Percentiles rank a stretch among this genome's conserved stretches.
These are phyloP conservation scores for Antennarius striatus DNA, from an alignment of 2,113 vertebrate species.

Conservation along the genomic window DNA sequence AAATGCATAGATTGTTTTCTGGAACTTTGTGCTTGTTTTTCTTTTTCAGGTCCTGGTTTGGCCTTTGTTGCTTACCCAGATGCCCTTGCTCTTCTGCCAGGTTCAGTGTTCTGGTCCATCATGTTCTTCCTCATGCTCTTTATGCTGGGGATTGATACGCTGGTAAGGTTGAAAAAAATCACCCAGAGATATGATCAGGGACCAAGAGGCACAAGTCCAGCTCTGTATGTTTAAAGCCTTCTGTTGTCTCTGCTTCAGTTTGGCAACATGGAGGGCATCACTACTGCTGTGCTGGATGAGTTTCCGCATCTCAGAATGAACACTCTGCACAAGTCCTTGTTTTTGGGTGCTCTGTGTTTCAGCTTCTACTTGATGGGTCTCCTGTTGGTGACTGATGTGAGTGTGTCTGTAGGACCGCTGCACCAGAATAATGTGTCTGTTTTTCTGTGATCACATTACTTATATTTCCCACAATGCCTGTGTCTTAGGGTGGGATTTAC, in stretches of 20 bases:
- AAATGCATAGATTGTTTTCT: too few relatives aligned
- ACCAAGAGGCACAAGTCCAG: neutral
- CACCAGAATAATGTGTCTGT: neutral
- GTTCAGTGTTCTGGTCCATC: constrained; percentile 84
- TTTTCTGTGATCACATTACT: constrained; percentile 11
- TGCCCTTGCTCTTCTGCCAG: constrained; percentile 83
- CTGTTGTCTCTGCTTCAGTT: constrained; percentile 69
- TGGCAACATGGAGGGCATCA: constrained; percentile 87
- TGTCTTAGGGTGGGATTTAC: constrained; percentile 84
- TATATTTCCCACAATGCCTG: constrained; percentile 43
- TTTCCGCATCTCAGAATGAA: constrained; percentile 78
- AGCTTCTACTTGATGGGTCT: constrained; percentile 82
- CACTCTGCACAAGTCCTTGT: constrained; percentile 77
- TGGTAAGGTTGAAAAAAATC: constrained; percentile 67
- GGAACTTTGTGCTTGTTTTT: neutral
- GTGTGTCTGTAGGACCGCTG: constrained; percentile 24
- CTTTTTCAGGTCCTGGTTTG: constrained; percentile 79
- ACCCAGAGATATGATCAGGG: neutral
- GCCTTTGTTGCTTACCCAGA: constrained; percentile 87
- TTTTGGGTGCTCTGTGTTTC: constrained; percentile 80
- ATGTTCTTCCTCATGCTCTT: constrained; percentile 87
- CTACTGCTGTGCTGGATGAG: constrained; percentile 82
- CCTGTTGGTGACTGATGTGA: constrained; percentile 80
- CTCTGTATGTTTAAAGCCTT: neutral
- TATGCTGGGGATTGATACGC: constrained; percentile 82